These are phyloP conservation scores for Ranitomeya variabilis DNA, from an alignment of 2,113 vertebrate genomes.

Conservation along the genomic window DNA sequence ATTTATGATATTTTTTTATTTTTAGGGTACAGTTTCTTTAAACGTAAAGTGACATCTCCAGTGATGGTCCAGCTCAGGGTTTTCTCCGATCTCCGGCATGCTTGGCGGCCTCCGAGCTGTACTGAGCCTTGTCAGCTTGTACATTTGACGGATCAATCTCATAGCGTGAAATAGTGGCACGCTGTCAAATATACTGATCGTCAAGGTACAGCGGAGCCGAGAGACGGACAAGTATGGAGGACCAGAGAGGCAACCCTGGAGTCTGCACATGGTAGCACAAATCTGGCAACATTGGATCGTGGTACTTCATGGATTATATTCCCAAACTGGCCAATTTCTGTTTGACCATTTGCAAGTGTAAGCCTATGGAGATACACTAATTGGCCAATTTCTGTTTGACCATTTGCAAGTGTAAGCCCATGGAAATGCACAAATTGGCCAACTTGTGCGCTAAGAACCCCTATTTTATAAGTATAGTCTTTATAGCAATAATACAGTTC, in stretches of 20 bases:
- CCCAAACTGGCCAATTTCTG: too few relatives aligned
- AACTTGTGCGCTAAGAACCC: too few relatives aligned
- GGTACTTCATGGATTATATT: neutral
- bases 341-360: too few relatives aligned
- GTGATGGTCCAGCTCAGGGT: neutral
- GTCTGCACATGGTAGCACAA: neutral
- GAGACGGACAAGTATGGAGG: neutral
- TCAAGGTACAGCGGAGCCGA: neutral
- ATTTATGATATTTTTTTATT: too few relatives aligned
- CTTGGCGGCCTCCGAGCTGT: neutral
- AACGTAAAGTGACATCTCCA: neutral
- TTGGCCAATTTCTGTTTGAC: too few relatives aligned
- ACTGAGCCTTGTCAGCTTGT: neutral
- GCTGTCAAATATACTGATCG: neutral
- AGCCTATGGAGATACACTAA: too few relatives aligned
- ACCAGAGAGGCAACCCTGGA: neutral
- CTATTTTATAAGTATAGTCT: too few relatives aligned
- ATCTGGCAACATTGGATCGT: neutral
- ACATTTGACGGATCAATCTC: slow-evolving; percentile 19
- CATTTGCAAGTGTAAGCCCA: too few relatives aligned
- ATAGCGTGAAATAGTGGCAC: neutral
- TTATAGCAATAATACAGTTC: too few relatives aligned
- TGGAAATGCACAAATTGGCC: too few relatives aligned
- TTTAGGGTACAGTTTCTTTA: neutral
- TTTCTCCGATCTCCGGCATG: neutral